Conservation (phyloP, 2,113 vertebrate genomes). For the Elephas maximus region DNA sequence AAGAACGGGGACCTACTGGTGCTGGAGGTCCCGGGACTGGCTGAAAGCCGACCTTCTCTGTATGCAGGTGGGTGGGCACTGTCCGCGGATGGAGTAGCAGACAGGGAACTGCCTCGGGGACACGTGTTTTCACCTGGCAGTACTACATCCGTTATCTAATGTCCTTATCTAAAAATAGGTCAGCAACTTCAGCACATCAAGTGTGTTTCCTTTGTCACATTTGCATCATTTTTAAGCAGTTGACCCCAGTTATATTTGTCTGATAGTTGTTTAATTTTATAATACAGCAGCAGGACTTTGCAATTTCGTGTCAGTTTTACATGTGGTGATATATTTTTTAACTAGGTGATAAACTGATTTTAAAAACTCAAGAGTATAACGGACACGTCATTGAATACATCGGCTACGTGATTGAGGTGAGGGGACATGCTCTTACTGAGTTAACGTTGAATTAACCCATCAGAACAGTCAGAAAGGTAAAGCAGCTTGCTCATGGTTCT, state of each 20-base stretch:
- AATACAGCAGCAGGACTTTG: neutral
- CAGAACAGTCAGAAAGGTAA: rapidly evolving
- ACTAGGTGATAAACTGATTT: constrained; percentile 93
- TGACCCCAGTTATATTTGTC: neutral
- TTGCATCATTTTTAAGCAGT: rapidly evolving
- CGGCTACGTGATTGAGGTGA: constrained; percentile 92
- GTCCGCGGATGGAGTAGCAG: neutral
- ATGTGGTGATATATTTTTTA: neutral
- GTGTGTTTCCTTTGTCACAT: neutral
- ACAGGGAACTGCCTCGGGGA: rapidly evolving
- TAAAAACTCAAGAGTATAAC: constrained; percentile 90
- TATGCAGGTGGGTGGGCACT: neutral
- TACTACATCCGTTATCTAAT: rapidly evolving
- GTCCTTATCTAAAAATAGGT: neutral
- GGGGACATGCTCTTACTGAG: neutral
- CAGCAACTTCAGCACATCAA: rapidly evolving
- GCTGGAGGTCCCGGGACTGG: constrained; percentile 93
- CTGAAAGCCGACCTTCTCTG: constrained; percentile 93
- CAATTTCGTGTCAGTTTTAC: neutral
- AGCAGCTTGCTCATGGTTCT: rapidly evolving
- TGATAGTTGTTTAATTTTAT: neutral
- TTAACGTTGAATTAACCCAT: rapidly evolving
- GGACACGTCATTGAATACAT: constrained; percentile 90
- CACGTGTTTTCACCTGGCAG: rapidly evolving
- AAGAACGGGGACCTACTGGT: constrained; percentile 90